Base-by-base conservation (phyloP, 2,113 vertebrate genomes). In the Ophthalmolycus amberensis region DNA sequence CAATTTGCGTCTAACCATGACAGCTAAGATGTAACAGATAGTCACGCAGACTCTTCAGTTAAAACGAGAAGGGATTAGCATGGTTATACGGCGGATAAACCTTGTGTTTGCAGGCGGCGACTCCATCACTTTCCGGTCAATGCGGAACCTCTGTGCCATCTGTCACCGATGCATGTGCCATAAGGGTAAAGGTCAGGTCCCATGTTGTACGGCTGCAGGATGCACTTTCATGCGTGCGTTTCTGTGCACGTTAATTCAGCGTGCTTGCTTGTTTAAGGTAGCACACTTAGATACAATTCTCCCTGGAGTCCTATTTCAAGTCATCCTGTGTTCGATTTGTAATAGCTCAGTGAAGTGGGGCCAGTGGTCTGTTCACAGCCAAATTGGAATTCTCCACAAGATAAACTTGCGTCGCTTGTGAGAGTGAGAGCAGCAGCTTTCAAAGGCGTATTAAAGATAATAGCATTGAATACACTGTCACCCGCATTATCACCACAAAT, bases 241-340 rank as follows among this genome's bases (percentile, higher is more conserved):
- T 77, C 65, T 82, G 34, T 56, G 22, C 12, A 59, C 2, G n/a
- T 84, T 29, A 71, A 78, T 77, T 50, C 72, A 83, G 20, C 25
- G 18, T 58, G 52, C 75, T 38, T 79, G 85, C 64, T 73, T 80
- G 38, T 88, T 88, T 84, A 79, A 83, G 66, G 63, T 22, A 77
- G 65, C 44, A 54, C 48, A 79, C 79, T 44, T 60, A 22, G 12
- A 80, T 64, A 68, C 56, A 29, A 46, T 69, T 80, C 64, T 79
- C 90, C 84, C 85, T 50, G 0, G 67, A 86, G 83, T 77, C 77
- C 67, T 48, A 78, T 88, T 85, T 77, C 65, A 76, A 88, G 82
- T 84, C 74, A 56, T 89, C 54, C 62, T 86, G 6, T 83, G 81
- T 89, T 92, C 77, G 89, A 93, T 86, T 85, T 73, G 88, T 88